These are phyloP conservation scores for Lagopus leucura DNA, from an alignment of 2,113 vertebrate genomes.

Conservation along the genomic window DNA sequence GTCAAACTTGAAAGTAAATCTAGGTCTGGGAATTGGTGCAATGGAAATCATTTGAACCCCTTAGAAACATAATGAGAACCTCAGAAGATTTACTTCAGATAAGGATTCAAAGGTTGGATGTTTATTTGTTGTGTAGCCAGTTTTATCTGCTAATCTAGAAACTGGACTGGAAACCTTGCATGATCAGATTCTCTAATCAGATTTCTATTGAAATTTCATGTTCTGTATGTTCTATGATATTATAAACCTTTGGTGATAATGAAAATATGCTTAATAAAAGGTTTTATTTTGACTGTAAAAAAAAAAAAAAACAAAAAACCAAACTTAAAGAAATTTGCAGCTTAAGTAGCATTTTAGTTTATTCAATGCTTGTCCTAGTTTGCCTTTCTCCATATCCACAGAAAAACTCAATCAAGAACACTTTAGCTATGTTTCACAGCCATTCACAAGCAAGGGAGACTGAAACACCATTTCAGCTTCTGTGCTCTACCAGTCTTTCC, in stretches of 20 bases:
- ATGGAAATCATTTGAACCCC: background rate
- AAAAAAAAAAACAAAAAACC: background rate
- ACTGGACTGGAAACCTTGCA: background rate
- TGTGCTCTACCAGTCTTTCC: background rate
- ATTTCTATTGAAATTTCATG: background rate
- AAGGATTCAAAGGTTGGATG: background rate
- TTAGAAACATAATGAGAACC: constrained; percentile 17
- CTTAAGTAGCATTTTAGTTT: background rate
- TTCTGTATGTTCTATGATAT: background rate
- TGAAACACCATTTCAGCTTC: background rate
- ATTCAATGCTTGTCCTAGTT: background rate
- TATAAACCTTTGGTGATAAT: background rate
- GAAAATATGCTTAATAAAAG: background rate
- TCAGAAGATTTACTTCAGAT: background rate
- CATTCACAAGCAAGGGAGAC: background rate
- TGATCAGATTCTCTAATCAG: background rate
- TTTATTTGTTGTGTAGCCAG: background rate
- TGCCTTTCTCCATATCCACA: background rate
- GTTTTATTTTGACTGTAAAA: background rate
- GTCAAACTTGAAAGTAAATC: constrained; percentile 56
- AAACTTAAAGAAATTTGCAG: background rate
- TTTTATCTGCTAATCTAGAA: background rate
- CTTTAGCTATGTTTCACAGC: background rate
- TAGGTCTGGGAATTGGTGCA: background rate
- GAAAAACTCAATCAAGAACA: background rate